Conservation (phyloP, 2,888 invertebrate species). For the Rhagium mordax region DNA sequence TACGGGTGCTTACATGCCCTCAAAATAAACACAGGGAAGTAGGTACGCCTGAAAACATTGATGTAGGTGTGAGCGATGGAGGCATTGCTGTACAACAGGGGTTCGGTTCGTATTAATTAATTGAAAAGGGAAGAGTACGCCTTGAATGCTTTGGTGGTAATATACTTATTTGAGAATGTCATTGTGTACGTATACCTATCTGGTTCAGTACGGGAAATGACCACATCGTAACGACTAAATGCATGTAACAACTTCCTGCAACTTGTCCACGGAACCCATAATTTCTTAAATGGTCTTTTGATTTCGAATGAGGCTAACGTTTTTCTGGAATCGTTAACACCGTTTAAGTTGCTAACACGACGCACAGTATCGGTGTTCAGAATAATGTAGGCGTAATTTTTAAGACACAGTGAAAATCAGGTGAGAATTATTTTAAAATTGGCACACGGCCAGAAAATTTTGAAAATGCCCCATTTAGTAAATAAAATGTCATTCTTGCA, state of each 20-base stretch:
- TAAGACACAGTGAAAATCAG: no score
- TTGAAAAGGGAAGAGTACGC: neutral
- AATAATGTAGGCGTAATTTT: no score
- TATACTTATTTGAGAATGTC: neutral
- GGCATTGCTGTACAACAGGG: neutral
- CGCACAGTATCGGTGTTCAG: no score
- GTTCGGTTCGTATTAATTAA: neutral
- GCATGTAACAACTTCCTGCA: neutral
- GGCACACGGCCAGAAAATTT: no score
- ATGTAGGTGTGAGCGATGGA: neutral
- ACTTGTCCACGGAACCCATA: neutral
- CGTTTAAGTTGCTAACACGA: no score
- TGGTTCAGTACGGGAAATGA: neutral
- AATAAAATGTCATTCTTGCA: no score
- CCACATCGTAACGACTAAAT: neutral
- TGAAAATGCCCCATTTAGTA: no score
- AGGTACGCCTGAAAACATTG: neutral
- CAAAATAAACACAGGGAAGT: constrained; percentile 24
- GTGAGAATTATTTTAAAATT: no score
- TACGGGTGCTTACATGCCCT: constrained; percentile 9
- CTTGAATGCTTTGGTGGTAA: neutral
- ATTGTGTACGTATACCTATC: neutral
- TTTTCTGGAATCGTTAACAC: neutral
- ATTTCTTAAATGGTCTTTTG: neutral
- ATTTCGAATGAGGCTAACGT: neutral